These are phyloP conservation scores for Nomia melanderi DNA, from an alignment of 1,140 invertebrate species.

Conservation along the genomic window DNA sequence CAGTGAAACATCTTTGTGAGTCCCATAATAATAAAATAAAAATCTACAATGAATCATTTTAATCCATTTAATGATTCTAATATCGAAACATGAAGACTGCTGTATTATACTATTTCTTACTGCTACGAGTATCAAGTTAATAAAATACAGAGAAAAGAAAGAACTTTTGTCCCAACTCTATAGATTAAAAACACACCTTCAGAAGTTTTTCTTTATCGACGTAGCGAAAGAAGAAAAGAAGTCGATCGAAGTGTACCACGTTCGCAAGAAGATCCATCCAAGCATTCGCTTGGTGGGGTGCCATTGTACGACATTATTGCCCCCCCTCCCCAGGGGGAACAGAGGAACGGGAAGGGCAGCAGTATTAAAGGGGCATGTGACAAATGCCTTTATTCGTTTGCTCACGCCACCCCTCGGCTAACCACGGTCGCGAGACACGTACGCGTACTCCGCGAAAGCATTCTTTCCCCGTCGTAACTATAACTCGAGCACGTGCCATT, in stretches of 20 bases:
- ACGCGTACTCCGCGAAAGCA: conserved; percentile 39
- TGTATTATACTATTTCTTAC: too few species aligned
- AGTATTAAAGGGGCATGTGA: conserved; percentile 58
- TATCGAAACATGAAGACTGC: too few species aligned
- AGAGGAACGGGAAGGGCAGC: background rate
- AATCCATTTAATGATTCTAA: too few species aligned
- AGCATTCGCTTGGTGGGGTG: conserved; percentile 34
- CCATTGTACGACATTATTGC: conserved; percentile 55
- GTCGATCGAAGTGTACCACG: conserved; percentile 29
- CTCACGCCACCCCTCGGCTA: conserved; percentile 9
- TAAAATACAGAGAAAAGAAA: too few species aligned
- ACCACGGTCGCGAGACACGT: conserved; percentile 18
- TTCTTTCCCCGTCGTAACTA: conserved; percentile 36
- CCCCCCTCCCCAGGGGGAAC: conserved; percentile 42
- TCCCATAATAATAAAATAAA: too few species aligned
- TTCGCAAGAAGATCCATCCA: conserved; percentile 45
- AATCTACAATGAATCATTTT: too few species aligned
- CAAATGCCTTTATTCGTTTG: conserved; percentile 65
- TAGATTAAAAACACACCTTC: too few species aligned
- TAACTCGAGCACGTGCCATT: conserved; percentile 48
- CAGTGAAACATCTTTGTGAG: too few species aligned
- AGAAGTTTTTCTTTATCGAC: too few species aligned
- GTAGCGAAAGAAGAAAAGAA: conserved; percentile 12
- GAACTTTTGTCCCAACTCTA: too few species aligned
- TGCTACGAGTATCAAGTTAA: too few species aligned